Percentiles rank a stretch among this genome's conserved stretches.
These are phyloP conservation scores for Andrena dorsata DNA, from an alignment of 2,888 invertebrate genomes.

Conservation along the genomic window DNA sequence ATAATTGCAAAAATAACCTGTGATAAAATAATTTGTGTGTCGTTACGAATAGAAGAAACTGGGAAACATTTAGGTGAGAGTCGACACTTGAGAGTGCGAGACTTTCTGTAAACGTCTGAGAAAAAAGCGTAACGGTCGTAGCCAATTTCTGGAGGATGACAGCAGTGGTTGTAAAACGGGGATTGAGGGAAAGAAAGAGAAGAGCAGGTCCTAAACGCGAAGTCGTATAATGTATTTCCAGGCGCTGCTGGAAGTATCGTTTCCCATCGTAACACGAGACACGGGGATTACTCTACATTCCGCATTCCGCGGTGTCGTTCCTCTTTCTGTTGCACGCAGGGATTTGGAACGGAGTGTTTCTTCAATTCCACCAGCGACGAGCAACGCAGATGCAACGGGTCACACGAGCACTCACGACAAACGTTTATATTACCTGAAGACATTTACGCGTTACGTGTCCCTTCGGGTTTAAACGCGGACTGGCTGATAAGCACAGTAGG, in stretches of 20 bases:
- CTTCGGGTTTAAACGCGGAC: background rate
- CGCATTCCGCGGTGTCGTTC: constrained; percentile 21
- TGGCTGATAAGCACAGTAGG: too few species aligned
- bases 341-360: constrained; percentile 28
- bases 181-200: constrained; percentile 2
- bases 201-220: constrained; percentile 1
- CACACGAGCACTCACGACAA: constrained; percentile 31
- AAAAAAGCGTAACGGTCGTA: background rate
- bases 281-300: constrained; percentile 48
- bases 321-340: constrained; percentile 20
- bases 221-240: constrained; percentile 47
- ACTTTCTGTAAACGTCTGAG: background rate
- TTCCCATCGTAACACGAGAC: constrained; percentile 17
- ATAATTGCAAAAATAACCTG: too few species aligned
- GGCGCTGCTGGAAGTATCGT: constrained; percentile 27
- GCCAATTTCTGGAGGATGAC: background rate
- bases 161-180: background rate
- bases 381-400: constrained; percentile 12
- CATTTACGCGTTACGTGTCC: constrained; percentile 25
- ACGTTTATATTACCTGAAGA: constrained; percentile 29
- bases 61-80: too few species aligned
- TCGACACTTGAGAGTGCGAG: background rate
- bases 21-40: too few species aligned
- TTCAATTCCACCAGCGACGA: background rate
- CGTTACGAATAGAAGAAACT: too few species aligned